A percentile compares a stretch with the other conserved stretches of the same genome.
These are phyloP conservation scores for Brachionus rotundiformis DNA, from an alignment of 1,140 invertebrate genomes.

Conservation along the genomic window DNA sequence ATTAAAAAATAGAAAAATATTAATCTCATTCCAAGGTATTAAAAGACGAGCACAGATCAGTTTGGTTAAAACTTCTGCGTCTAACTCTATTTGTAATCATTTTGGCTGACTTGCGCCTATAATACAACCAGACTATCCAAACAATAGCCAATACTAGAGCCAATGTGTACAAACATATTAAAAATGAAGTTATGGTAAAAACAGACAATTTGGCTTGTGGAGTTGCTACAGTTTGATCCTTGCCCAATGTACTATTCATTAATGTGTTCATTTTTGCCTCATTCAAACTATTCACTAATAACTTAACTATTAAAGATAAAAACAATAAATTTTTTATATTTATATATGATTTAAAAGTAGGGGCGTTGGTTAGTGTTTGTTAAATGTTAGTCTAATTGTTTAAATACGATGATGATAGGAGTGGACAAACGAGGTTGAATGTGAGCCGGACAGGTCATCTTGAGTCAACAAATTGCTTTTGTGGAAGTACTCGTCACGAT, in stretches of 20 bases:
- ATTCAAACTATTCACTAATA: conserved; percentile 18
- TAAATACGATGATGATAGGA: conserved; percentile 47
- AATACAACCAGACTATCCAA: conserved; percentile 51
- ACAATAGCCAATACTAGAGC: conserved; percentile 50
- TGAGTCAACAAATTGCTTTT: conserved; percentile 32
- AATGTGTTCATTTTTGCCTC: not conserved
- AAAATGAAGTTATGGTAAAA: conserved; percentile 23
- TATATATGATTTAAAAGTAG: not conserved
- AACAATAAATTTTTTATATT: not conserved
- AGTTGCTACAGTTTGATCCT: not conserved
- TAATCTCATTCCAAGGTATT: conserved; percentile 29
- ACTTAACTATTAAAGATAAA: conserved; percentile 30
- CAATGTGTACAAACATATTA: conserved; percentile 44
- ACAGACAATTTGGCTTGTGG: conserved; percentile 12
- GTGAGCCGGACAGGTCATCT: conserved; percentile 38
- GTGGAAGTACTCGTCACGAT: not conserved
- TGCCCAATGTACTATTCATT: not conserved
- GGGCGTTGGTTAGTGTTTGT: conserved; percentile 22
- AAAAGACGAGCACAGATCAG: conserved; percentile 18
- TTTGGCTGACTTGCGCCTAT: not conserved
- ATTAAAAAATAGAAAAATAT: too few relatives aligned
- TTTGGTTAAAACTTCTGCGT: conserved; percentile 8
- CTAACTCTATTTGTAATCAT: not conserved
- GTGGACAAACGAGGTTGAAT: conserved; percentile 45
- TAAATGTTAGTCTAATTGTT: conserved; percentile 32